Evolutionary conservation across 2,888 invertebrate species (phyloP).

Genomic region (Saturnia pavonia): DNA sequence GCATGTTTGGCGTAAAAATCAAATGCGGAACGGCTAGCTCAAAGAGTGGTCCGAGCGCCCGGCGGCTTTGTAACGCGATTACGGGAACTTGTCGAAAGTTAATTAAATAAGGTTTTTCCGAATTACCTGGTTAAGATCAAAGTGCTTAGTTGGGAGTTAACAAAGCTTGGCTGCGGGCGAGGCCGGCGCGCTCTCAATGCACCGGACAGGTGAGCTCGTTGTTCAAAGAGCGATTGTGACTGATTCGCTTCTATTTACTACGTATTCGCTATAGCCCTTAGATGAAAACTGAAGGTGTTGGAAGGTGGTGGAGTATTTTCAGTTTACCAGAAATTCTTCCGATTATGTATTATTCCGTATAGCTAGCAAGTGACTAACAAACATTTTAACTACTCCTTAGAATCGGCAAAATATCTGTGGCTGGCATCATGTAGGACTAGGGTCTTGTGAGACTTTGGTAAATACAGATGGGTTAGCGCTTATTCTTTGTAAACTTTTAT

Average conservation of each 20-base stretch:
- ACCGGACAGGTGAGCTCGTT: slow-evolving; percentile 60
- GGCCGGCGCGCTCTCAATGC: slow-evolving; percentile 57
- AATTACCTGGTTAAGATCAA: slow-evolving; percentile 78
- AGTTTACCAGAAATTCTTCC: background rate
- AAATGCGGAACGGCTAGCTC: slow-evolving; percentile 62
- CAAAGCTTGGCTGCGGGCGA: slow-evolving; percentile 73
- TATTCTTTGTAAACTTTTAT: background rate
- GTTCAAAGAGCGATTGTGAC: slow-evolving; percentile 21
- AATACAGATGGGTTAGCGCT: background rate
- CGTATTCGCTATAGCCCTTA: background rate
- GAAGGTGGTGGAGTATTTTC: background rate
- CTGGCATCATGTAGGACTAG: background rate
- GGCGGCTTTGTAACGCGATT: slow-evolving; percentile 80
- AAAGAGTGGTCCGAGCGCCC: slow-evolving; percentile 76
- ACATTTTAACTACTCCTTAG: background rate
- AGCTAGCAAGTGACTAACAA: background rate
- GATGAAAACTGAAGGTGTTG: background rate
- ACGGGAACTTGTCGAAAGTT: slow-evolving; percentile 80
- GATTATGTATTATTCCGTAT: background rate
- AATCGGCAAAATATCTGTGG: background rate
- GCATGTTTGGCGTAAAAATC: slow-evolving; percentile 78
- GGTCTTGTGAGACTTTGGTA: background rate
- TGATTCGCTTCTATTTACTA: slow-evolving; percentile 3
- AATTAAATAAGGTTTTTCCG: slow-evolving; percentile 82
- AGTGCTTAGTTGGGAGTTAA: slow-evolving; percentile 68